Conservation (phyloP, 2,888 invertebrate genomes). For the Drosophila rubida region DNA sequence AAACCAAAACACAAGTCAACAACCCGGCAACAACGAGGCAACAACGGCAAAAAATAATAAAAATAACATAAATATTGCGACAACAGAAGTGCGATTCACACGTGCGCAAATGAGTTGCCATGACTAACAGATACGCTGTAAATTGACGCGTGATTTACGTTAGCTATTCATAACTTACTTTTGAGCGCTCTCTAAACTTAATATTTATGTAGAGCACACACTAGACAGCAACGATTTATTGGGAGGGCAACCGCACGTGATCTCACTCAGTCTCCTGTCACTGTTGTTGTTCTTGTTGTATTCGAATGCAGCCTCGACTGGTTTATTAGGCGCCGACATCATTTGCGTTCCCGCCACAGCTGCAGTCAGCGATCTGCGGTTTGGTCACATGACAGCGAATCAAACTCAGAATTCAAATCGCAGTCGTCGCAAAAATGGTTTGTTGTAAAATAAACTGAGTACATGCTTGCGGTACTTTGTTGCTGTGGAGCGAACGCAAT, state of each 20-base stretch:
- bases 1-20: constrained; percentile 54
- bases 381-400: constrained; percentile 62
- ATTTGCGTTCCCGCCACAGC: constrained; percentile 9
- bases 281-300: constrained; percentile 17
- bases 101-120: not conserved
- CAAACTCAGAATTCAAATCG: constrained; percentile 3
- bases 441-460: not conserved
- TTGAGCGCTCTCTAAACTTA: not conserved
- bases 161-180: not conserved
- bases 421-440: not conserved
- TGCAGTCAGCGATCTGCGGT: constrained; percentile 25
- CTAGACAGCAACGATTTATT: not conserved
- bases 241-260: constrained; percentile 63
- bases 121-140: constrained; percentile 7
- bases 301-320: constrained; percentile 56
- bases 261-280: constrained; percentile 26
- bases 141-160: not conserved
- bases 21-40: constrained; percentile 12
- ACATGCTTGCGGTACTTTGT: constrained; percentile 6
- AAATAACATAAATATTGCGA: constrained; percentile 22
- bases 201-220: not conserved
- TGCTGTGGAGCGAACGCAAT: constrained; percentile 3
- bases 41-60: constrained; percentile 17
- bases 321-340: constrained; percentile 52
- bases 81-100: constrained; percentile 1